Percentiles rank a stretch among this genome's conserved stretches.
Conservation (phyloP, 2,888 invertebrate genomes). For the Byasa hedistus region DNA sequence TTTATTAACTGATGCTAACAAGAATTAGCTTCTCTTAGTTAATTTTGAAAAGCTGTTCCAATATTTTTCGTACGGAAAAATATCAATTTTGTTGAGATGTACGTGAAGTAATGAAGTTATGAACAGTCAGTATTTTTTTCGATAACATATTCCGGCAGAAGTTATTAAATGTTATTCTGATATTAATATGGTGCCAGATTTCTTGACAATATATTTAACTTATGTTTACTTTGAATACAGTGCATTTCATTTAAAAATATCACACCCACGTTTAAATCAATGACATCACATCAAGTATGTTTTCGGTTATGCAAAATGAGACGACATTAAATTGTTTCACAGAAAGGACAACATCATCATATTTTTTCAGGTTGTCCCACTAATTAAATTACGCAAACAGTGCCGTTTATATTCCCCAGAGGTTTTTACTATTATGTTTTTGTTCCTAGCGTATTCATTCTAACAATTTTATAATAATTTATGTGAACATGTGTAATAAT, state of each 20-base stretch:
- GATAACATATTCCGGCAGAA: background rate
- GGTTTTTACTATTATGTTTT: background rate
- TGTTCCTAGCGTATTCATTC: background rate
- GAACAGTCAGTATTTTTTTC: background rate
- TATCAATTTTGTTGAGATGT: background rate
- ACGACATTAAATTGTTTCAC: background rate
- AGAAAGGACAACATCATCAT: background rate
- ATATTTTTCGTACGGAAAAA: background rate
- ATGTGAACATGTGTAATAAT: no score
- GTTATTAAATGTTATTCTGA: background rate
- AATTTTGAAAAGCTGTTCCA: background rate
- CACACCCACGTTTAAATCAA: background rate
- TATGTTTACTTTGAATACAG: background rate
- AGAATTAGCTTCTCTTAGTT: background rate
- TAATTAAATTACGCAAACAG: background rate
- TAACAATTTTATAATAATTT: background rate
- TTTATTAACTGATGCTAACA: slow-evolving; percentile 5
- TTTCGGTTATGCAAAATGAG: background rate
- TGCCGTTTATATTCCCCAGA: background rate
- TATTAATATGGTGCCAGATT: background rate
- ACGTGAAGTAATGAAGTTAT: background rate
- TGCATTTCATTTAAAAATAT: background rate
- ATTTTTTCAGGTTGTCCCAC: background rate
- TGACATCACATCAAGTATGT: background rate
- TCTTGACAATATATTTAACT: background rate